phyloP scores from a whole-genome alignment of 2,888 invertebrate species.

The Eutolmus rufibarbis region DNA sequence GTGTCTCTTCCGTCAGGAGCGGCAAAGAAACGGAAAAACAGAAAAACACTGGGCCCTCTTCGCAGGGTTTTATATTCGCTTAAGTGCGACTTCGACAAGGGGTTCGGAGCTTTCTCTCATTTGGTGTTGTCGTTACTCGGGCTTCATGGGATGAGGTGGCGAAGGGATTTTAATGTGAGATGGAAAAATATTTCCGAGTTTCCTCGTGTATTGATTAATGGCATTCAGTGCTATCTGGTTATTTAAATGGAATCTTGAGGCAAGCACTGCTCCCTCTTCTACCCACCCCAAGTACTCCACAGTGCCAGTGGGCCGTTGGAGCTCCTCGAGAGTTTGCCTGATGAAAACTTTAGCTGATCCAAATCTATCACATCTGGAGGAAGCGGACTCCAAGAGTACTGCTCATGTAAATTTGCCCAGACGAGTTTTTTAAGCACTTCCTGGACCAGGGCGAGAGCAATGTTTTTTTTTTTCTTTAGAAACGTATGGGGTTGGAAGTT shows the following conservation, averaged over 20 bases:
- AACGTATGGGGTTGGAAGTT: neutral
- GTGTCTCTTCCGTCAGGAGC: neutral
- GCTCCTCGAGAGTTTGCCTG: neutral
- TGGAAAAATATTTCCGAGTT: constrained; percentile 40
- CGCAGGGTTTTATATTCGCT: constrained; percentile 40
- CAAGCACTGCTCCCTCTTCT: neutral
- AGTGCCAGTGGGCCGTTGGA: too few species aligned
- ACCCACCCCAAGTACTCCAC: neutral
- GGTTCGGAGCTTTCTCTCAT: constrained; percentile 25
- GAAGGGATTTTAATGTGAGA: constrained; percentile 43
- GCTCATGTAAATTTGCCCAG: neutral
- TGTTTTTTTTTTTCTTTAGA: neutral
- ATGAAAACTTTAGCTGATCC: neutral
- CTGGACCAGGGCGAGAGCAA: neutral
- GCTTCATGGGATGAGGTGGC: constrained; percentile 11
- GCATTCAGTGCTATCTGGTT: constrained; percentile 44
- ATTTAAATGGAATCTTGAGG: constrained; percentile 23
- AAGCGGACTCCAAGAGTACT: neutral
- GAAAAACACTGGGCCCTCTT: constrained; percentile 38
- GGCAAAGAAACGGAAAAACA: constrained; percentile 31
- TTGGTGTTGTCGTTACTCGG: constrained; percentile 30
- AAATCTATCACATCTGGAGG: neutral
- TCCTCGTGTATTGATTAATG: constrained; percentile 46
- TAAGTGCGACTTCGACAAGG: constrained; percentile 38
- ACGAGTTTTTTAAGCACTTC: neutral